Base-by-base conservation (phyloP, 2,797 vertebrate species). In the Ambastaia sidthimunki region DNA sequence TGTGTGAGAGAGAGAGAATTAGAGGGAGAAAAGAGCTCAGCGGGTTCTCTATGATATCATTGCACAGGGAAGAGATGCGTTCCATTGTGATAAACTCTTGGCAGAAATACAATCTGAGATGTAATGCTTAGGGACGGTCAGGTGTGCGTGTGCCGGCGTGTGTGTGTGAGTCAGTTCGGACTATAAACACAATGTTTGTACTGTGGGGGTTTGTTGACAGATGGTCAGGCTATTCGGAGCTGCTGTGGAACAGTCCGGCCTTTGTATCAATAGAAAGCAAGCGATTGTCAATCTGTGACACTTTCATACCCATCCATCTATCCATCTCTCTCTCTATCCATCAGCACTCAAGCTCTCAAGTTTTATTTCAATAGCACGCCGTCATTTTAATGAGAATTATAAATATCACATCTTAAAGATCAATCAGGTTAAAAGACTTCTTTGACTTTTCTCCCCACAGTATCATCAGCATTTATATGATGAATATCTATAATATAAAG, bases 181-280 rank as follows among this genome's bases (percentile, higher is more conserved):
- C 78, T 86, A 83, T 80, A 83, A 68, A 87, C 86, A 93, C 93
- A 93, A 89, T 92, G 93, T 93, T 93, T 92, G 90, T 92, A 89
- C 90, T 92, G 90, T 92, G 91, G 88, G 86, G 89, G 84, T 83
- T 87, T 87, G 88, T 88, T 89, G 93, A 93, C 93, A 94, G 92
- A 94, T 93, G 93, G 93, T 90, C 69, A 63, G 89, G 88, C 91
- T 91, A 89, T 91, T 92, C 91, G 87, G 91, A 89, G 80, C 90
- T 90, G 84, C 87, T 87, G 84, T 76, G 83, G 82, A 91, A 94
- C 92, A 94, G 90, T 88, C 86, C 76, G 37, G 70, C 85, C 87
- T 91, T 93, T 94, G 93, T 94, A 83, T 86, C 77, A 74, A 85
- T 80, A 85, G 83, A 90, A 90, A 91, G 90, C 87, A 74, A 76